A percentile compares a stretch with the other conserved stretches of the same genome.
These are phyloP conservation scores for Caenorhabditis virilis DNA, from an alignment of 2,888 invertebrate species.

Conservation along the genomic window DNA sequence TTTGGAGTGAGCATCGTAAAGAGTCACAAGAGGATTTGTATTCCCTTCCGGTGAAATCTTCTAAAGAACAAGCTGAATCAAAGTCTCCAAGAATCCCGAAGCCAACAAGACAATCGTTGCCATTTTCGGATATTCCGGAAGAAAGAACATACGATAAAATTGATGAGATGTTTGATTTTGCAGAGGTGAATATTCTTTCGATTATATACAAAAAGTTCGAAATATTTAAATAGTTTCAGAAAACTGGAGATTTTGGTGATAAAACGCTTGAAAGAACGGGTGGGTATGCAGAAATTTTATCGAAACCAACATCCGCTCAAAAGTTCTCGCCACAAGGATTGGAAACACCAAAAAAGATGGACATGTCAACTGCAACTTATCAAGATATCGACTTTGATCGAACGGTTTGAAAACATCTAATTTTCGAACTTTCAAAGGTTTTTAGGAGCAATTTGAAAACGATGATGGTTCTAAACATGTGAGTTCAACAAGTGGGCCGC, in stretches of 20 bases:
- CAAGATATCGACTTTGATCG: slow-evolving; percentile 29
- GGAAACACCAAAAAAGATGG: not conserved
- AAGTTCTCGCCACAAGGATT: too few relatives aligned
- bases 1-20: not conserved
- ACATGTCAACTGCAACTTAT: slow-evolving; percentile 20
- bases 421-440: not conserved
- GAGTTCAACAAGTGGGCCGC: slow-evolving; percentile 16
- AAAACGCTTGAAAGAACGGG: slow-evolving; percentile 22
- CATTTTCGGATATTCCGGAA: slow-evolving; percentile 38
- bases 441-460: slow-evolving; percentile 15
- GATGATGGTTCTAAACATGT: slow-evolving; percentile 19
- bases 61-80: not conserved
- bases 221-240: not conserved
- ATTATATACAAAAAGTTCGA: not conserved
- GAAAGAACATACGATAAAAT: slow-evolving; percentile 39
- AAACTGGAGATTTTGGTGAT: slow-evolving; percentile 22
- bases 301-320: slow-evolving; percentile 1
- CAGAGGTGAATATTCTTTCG: slow-evolving; percentile 21
- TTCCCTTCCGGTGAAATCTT: slow-evolving; percentile 11
- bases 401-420: slow-evolving; percentile 7
- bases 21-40: slow-evolving; percentile 19
- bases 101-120: slow-evolving; percentile 15
- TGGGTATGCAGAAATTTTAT: slow-evolving; percentile 23
- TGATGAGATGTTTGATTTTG: slow-evolving; percentile 46
- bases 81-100: not conserved